Percentiles rank a stretch among this genome's conserved stretches.
phyloP scores from a whole-genome alignment of 1,140 invertebrate genomes.

The Zaprionus camerounensis region DNA sequence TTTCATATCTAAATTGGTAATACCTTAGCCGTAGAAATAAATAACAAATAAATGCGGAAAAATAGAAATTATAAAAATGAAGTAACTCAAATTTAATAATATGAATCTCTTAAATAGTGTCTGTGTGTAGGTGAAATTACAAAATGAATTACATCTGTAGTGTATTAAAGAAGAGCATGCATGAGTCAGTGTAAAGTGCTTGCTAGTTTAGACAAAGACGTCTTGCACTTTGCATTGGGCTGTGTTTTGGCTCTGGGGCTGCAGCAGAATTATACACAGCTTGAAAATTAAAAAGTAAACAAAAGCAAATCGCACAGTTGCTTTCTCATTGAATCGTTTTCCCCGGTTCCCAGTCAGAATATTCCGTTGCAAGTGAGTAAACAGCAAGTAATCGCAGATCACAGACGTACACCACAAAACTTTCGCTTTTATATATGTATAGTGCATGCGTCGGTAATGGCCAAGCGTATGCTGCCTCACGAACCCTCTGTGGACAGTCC shows the following conservation, averaged over 20 bases:
- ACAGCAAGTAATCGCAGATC: neutral
- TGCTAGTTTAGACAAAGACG: constrained; percentile 53
- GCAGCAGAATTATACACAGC: constrained; percentile 23
- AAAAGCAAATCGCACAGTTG: neutral
- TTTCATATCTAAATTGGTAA: neutral
- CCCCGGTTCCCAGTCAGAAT: neutral
- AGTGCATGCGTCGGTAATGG: constrained; percentile 77
- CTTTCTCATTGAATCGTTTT: neutral
- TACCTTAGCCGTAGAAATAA: neutral
- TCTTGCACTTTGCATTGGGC: constrained; percentile 13
- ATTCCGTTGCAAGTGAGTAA: constrained; percentile 43
- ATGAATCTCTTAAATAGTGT: neutral
- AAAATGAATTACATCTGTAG: neutral
- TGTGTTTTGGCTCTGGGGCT: constrained; percentile 48
- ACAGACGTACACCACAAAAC: constrained; percentile 7
- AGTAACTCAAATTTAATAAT: neutral
- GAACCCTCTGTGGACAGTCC: constrained; percentile 59
- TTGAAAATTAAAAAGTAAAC: constrained; percentile 33
- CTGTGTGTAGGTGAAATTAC: neutral
- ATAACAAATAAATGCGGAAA: neutral
- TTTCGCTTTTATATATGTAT: constrained; percentile 11
- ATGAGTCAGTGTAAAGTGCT: constrained; percentile 1
- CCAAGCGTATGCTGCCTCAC: constrained; percentile 68
- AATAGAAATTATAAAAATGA: neutral
- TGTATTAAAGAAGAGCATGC: constrained; percentile 21